A percentile compares a stretch with the other conserved stretches of the same genome.
Conservation (phyloP, 1,140 invertebrate genomes). For the Hydropsyche tenuis region DNA sequence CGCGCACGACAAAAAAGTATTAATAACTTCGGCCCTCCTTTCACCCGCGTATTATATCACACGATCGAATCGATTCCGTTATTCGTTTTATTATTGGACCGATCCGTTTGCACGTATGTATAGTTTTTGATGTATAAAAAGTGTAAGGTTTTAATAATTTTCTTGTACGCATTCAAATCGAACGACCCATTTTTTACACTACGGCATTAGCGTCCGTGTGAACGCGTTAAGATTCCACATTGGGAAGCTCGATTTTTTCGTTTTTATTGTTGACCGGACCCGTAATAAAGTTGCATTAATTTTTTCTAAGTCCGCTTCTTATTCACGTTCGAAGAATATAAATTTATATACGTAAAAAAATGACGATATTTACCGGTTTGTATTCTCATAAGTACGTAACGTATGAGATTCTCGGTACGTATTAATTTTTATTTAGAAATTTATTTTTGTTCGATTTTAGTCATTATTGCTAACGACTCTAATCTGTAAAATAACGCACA, state of each 20-base stretch:
- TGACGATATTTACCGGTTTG: too few relatives aligned
- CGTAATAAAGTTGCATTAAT: conserved; percentile 26
- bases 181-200: conserved; percentile 31
- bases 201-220: conserved; percentile 9
- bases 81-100: not conserved
- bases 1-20: too few relatives aligned
- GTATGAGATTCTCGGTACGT: conserved; percentile 1
- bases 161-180: conserved; percentile 33
- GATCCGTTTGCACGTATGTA: not conserved
- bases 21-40: conserved; percentile 8
- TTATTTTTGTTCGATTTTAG: conserved; percentile 20
- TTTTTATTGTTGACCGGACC: conserved; percentile 11
- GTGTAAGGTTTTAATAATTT: too few relatives aligned
- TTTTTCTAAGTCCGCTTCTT: conserved; percentile 20
- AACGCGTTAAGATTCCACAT: conserved; percentile 31
- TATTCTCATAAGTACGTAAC: not conserved
- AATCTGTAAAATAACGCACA: not conserved
- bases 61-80: conserved; percentile 16
- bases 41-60: conserved; percentile 11
- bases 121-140: too few relatives aligned
- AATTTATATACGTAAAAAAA: not conserved
- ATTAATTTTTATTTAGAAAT: not conserved
- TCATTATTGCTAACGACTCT: conserved; percentile 22
- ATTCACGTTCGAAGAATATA: not conserved
- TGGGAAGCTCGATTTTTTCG: conserved; percentile 21